Evolutionary conservation across 2,888 invertebrate genomes (phyloP), one percentile per base, ranked within the genome.

Genomic region (Timema cristinae): DNA sequence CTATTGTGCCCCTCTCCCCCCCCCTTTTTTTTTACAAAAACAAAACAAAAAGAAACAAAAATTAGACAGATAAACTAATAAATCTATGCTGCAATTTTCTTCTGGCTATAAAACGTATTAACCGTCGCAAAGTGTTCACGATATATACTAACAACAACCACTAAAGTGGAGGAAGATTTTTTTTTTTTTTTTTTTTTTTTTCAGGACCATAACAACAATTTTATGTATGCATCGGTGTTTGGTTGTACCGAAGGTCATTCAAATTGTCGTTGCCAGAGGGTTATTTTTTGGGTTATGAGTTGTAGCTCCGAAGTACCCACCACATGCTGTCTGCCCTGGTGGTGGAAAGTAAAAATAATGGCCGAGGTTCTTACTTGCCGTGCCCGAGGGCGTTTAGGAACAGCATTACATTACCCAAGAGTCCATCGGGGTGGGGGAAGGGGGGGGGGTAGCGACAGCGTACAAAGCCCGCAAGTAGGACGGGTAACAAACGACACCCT

Each of bases 401-500:
- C 32, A 32, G 32, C 32, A 32, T 32, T 32, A 32, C 32, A 32
- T 32, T 32, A 32, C 32, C 32, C 32, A 32, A 32, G 32, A 32
- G 32, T 32, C 32, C 32, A 4, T 32, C 32, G 32, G 16, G 56
- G n/a, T 56, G 16, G n/a, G 56, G 10, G n/a, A 7, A 56, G 32
- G 63, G 10, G 15, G 66, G 13, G 66, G 59, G 52, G 59, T 68
- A 71, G 61, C 66, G 71, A 54, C 67, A 49, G 32, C 32, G 32
- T 32, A 32, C 32, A 32, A 32, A 32, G 32, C 32, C 32, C 32
- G 32, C 32, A 32, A 32, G 32, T 32, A 32, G 32, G 32, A 10
- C 15, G 16, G 11, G 67, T 72, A 72, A 72, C 72, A 72, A 72
- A 72, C 72, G 72, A 72, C 66, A 51, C 69, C 72, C 69, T 50